A percentile compares a stretch with the other conserved stretches of the same genome.
phyloP scores from a whole-genome alignment of 2,797 vertebrate genomes.

The Lepidocolaptes lacrymiger region DNA sequence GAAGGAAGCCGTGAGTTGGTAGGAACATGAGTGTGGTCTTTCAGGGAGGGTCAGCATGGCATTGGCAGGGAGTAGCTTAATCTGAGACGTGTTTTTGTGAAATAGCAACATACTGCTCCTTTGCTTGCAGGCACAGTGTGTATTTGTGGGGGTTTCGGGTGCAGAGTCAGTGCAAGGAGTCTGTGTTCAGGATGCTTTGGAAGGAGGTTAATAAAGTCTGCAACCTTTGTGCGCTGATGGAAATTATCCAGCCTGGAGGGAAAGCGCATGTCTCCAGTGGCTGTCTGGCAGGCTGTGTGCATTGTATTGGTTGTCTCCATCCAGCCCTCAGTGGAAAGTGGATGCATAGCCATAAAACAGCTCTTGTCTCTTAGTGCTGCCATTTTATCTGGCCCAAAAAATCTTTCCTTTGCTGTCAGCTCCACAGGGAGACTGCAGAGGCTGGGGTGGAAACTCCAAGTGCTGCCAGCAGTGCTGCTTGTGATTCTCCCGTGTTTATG shows the following conservation, averaged over 20 bases:
- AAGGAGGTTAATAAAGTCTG: not conserved
- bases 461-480: constrained; percentile 29
- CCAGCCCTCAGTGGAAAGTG: constrained; percentile 37
- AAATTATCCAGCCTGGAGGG: constrained; percentile 20
- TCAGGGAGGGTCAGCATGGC: not conserved
- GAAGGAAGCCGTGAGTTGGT: not conserved
- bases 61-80: not conserved
- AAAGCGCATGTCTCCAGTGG: not conserved
- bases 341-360: constrained; percentile 34
- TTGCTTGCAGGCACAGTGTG: accelerated
- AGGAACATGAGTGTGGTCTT: not conserved
- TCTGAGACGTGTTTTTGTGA: not conserved
- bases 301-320: not conserved
- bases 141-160: not conserved
- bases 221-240: not conserved
- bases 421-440: constrained; percentile 28
- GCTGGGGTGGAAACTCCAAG: constrained; percentile 11
- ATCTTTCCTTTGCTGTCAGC: constrained; percentile 53
- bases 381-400: constrained; percentile 33
- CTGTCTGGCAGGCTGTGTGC: constrained; percentile 4
- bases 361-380: constrained; percentile 15
- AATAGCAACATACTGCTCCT: not conserved
- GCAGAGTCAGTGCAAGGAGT: not conserved
- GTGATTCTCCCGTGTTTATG: not conserved
- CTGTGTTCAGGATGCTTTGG: not conserved